Conservation (phyloP, 2,113 vertebrate species). For the Oxyura jamaicensis region DNA sequence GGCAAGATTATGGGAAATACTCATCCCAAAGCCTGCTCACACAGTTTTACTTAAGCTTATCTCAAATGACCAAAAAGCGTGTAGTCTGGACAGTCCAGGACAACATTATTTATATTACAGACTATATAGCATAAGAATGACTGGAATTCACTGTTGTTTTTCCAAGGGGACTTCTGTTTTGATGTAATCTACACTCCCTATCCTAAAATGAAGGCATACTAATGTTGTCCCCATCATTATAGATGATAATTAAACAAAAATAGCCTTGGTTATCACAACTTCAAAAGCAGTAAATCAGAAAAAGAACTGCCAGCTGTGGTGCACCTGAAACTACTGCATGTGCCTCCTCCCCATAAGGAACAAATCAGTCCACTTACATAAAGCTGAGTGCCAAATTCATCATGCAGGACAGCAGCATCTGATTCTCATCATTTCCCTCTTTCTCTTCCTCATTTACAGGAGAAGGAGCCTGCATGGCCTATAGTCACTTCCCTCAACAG, state of each 20-base stretch:
- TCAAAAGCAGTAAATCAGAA: neutral
- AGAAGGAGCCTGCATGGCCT: neutral
- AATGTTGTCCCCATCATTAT: neutral
- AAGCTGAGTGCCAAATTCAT: conserved; percentile 1
- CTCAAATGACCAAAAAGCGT: neutral
- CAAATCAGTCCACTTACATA: conserved; percentile 42
- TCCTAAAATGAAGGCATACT: neutral
- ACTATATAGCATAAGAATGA: neutral
- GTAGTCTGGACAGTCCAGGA: neutral
- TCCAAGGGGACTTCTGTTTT: neutral
- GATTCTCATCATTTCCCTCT: neutral
- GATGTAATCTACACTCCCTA: neutral
- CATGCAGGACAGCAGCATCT: neutral
- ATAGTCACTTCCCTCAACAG: conserved; percentile 41
- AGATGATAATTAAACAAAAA: neutral
- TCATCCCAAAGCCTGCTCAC: neutral
- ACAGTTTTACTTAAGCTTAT: neutral
- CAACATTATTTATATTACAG: neutral
- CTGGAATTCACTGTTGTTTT: neutral
- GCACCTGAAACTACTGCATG: neutral
- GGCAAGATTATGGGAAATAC: neutral
- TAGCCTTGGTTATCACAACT: neutral
- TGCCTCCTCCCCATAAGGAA: neutral
- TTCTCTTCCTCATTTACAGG: conserved; percentile 43
- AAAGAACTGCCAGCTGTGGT: neutral